A percentile compares a stretch with the other conserved stretches of the same genome.
phyloP scores from a whole-genome alignment of 2,888 invertebrate genomes.

The Poecilobothrus nobilitatus region DNA sequence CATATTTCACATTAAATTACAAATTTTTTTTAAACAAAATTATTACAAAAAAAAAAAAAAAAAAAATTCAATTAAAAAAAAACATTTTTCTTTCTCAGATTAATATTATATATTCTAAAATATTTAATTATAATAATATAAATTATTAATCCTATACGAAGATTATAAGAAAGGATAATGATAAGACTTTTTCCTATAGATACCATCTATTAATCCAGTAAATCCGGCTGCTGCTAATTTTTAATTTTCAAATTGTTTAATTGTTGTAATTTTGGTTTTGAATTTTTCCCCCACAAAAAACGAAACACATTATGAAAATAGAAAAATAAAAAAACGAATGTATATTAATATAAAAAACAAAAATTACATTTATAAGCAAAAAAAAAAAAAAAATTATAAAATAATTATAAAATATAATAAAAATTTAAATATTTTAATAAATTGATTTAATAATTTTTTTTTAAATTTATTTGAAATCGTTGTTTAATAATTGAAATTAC shows the following conservation, averaged over 20 bases:
- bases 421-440: no score
- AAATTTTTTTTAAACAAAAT: no score
- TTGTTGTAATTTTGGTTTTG: not conserved
- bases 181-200: constrained; percentile 44
- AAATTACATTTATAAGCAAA: no score
- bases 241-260: constrained; percentile 1
- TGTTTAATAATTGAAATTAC: no score
- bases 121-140: not conserved
- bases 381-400: no score
- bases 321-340: not conserved
- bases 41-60: not conserved
- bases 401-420: no score
- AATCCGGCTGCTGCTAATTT: constrained; percentile 31
- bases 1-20: not conserved
- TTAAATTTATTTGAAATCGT: no score
- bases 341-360: not conserved
- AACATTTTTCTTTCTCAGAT: no score
- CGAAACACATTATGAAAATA: constrained; percentile 8
- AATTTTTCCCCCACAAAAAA: not conserved
- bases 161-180: constrained; percentile 45
- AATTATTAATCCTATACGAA: not conserved
- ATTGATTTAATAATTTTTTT: no score
- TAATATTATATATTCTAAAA: not conserved
- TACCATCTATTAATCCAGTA: constrained; percentile 41
- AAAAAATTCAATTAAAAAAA: no score